These are phyloP conservation scores for Galago senegalensis DNA, from an alignment of 2,797 vertebrate genomes.

Conservation along the genomic window DNA sequence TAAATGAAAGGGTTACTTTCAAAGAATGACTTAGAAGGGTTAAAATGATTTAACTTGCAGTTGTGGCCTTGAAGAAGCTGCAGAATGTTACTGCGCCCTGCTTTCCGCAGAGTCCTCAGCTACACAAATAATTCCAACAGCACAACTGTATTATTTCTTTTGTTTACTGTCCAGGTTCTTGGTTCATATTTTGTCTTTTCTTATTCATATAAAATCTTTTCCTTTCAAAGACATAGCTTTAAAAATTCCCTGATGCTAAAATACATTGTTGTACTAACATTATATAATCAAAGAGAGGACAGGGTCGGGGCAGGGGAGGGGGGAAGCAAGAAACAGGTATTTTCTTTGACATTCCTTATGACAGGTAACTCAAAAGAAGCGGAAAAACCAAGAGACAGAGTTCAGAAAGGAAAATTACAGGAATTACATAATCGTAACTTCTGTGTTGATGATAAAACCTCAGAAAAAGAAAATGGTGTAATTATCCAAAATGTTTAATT, in stretches of 20 bases:
- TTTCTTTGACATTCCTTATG: slow-evolving; percentile 50
- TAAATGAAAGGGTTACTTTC: slow-evolving; percentile 1
- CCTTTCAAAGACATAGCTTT: slow-evolving; percentile 58
- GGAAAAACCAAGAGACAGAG: slow-evolving; percentile 56
- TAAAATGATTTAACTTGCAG: slow-evolving; percentile 76
- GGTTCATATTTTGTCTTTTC: slow-evolving; percentile 74
- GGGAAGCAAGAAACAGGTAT: neutral
- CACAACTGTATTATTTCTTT: slow-evolving; percentile 78
- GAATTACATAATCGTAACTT: slow-evolving; percentile 67
- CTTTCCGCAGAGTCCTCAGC: slow-evolving; percentile 74
- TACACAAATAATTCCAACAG: slow-evolving; percentile 67
- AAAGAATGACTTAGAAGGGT: slow-evolving; percentile 69
- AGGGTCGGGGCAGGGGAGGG: neutral
- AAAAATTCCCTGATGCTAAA: slow-evolving; percentile 50
- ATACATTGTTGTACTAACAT: slow-evolving; percentile 40
- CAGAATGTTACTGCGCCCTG: slow-evolving; percentile 43
- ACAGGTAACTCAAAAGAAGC: slow-evolving; percentile 59
- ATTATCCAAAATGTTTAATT: slow-evolving; percentile 64
- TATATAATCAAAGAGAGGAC: slow-evolving; percentile 7
- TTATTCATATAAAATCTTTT: slow-evolving; percentile 82
- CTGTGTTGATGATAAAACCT: slow-evolving; percentile 33
- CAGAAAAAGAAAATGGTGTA: slow-evolving; percentile 39
- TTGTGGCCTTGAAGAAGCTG: slow-evolving; percentile 80
- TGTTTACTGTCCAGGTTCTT: slow-evolving; percentile 72
- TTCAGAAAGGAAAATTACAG: slow-evolving; percentile 71